Conservation (phyloP, 2,797 vertebrate species). For the Hozukius guyotensis region DNA sequence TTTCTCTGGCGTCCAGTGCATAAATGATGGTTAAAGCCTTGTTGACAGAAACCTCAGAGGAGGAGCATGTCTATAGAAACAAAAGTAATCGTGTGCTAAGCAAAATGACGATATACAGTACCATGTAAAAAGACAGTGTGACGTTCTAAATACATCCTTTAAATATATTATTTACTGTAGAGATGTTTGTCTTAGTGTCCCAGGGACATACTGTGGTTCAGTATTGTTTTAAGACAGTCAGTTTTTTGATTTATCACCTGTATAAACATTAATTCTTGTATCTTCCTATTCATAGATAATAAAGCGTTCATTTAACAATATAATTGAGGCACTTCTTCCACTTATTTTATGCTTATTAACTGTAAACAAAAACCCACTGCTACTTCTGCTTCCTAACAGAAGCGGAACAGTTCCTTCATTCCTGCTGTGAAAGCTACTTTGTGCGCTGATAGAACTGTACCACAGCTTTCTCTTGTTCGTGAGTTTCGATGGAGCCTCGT, state of each 20-base stretch:
- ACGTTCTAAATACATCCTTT: too few relatives aligned
- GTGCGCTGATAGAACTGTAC: conserved; percentile 89
- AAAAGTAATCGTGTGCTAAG: neutral
- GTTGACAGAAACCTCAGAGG: conserved; percentile 6
- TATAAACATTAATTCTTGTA: neutral
- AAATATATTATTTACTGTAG: neutral
- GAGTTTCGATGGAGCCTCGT: conserved; percentile 91
- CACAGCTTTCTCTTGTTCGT: conserved; percentile 90
- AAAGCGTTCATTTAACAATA: neutral
- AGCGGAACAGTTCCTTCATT: neutral
- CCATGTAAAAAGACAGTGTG: neutral
- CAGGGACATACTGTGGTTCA: neutral
- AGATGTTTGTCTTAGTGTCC: neutral
- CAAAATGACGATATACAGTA: conserved; percentile 1
- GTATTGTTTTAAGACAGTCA: neutral
- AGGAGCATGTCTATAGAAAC: neutral
- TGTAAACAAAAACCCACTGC: neutral
- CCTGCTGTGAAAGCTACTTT: conserved; percentile 64
- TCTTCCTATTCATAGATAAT: conserved; percentile 1
- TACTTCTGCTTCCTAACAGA: neutral
- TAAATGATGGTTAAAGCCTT: conserved; percentile 29
- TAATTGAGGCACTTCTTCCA: neutral
- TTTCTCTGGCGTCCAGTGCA: conserved; percentile 61
- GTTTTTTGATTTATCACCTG: neutral
- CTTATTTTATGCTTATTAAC: neutral